Evolutionary conservation across 2,888 invertebrate genomes (phyloP), one percentile per base, ranked within the genome.

Genomic region (Caenorhabditis becei): DNA sequence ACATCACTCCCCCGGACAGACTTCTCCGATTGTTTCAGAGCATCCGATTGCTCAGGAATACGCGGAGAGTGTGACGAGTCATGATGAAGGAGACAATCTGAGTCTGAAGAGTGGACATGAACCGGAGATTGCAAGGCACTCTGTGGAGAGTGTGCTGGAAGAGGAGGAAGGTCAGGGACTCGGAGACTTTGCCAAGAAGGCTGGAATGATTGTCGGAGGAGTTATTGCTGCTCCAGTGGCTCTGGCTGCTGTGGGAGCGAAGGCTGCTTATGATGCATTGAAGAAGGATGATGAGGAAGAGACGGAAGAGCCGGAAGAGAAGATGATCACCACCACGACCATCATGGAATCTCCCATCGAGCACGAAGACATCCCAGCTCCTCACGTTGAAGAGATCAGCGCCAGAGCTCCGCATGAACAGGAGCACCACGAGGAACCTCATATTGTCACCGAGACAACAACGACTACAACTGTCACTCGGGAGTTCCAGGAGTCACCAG

Each of bases 141-240:
- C 67, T 3, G 67, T 65, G 37, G 63, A 63, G 2, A 49, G 53
- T 58, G 59, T 66, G 23, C 71, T 49, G 24, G 63, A 79, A 61
- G 79, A 72, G 41, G 72, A 72, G n/a, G 78, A 78, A 37, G 71
- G 35, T 0, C 49, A 51, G 0, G 53, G 54, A 16, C 56, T 75
- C 18, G 75, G 69, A 58, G 80, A 74, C 20, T 75, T 75, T 47
- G 82, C 83, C 4, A 85, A 85, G 72, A 84, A 82, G 49, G 83
- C 83, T 28, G 87, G 87, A 69, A 77, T 80, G 78, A 66, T 86
- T 47, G 87, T 82, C 32, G 88, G 84, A 16, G 88, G 86, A 69
- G 82, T 86, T 35, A 66, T 85, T 28, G 81, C 83, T 10, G 86
- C 87, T 62, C 87, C 86, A 44, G 84, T 82, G 23, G 87, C 83